Base-by-base conservation (phyloP, 2,888 invertebrate species). In the Scaptodrosophila latifasciaeformis region DNA sequence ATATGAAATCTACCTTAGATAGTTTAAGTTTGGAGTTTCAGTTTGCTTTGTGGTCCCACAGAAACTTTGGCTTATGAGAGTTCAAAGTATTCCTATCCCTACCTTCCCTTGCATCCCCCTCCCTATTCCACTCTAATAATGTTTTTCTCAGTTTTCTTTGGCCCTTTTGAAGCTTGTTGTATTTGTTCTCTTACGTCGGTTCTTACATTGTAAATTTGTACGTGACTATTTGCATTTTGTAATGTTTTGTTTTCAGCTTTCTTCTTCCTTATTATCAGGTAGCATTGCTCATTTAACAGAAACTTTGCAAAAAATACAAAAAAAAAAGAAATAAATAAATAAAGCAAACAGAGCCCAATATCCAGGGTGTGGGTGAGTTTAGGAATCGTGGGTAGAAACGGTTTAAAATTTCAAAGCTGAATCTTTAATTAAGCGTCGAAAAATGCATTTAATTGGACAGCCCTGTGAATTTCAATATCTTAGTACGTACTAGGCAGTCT, bases 221-320 rank as follows among this genome's bases (percentile, higher is more conserved):
- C 72, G 74, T 74, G 72, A 77, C 57, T 63, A 74, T 74, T 74
- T 74, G 70, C 72, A 74, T 74, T 68, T 76, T 74, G 56, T 62
- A 70, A 49, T 60, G 59, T 56, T 70, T 56, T 64, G 66, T 52
- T 70, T 68, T 74, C 54, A 52, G 68, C 68, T 74, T 74, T 77
- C 75, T 74, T 77, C 75, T 74, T 74, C 57, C 70, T 57, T 52
- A 59, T 62, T 60, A 75, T 55, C 49, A 49, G 50, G 27, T 24
- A 24, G 42, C n/a, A 7, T 37, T 37, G 37, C 37, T 37, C 37
- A 37, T 37, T 37, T 37, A 7, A 18, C 18, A 18, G n/a, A n/a
- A n/a, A n/a, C n/a, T n/a, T n/a, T n/a, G n/a, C n/a, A n/a, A n/a
- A n/a, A n/a, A n/a, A n/a, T n/a, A n/a, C n/a, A n/a, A n/a, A n/a